These are phyloP conservation scores for Oenanthe melanoleuca DNA, from an alignment of 2,113 vertebrate genomes.

Conservation along the genomic window DNA sequence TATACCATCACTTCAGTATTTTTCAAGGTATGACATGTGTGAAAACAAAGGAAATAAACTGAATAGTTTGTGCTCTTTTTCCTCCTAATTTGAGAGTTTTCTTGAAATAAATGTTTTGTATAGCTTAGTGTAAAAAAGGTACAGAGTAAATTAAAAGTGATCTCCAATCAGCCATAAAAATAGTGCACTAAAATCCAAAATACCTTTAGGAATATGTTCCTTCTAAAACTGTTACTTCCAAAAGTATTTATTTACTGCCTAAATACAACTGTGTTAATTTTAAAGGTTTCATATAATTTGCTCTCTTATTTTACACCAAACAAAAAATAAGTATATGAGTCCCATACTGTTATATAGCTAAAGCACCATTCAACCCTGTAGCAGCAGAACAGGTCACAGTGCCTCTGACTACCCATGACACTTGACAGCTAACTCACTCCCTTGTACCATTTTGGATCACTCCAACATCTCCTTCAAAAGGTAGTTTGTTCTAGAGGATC, in stretches of 20 bases:
- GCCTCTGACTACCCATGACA: not conserved
- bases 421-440: not conserved
- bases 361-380: not conserved
- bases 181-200: not conserved
- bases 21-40: not conserved
- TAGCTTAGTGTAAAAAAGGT: not conserved
- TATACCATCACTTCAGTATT: not conserved
- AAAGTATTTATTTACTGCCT: not conserved
- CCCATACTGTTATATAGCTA: not conserved
- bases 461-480: not conserved
- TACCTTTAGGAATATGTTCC: not conserved
- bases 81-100: not conserved
- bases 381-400: not conserved
- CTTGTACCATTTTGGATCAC: not conserved
- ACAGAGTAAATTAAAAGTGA: not conserved
- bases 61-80: not conserved
- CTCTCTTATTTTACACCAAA: not conserved
- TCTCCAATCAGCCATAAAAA: not conserved
- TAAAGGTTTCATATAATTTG: not conserved
- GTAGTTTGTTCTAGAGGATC: not conserved
- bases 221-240: not conserved
- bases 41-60: not conserved
- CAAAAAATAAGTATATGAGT: not conserved
- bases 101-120: not conserved
- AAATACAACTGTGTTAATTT: not conserved